Base-by-base conservation (phyloP, 1,140 invertebrate genomes). In the Armadillidium nasatum region DNA sequence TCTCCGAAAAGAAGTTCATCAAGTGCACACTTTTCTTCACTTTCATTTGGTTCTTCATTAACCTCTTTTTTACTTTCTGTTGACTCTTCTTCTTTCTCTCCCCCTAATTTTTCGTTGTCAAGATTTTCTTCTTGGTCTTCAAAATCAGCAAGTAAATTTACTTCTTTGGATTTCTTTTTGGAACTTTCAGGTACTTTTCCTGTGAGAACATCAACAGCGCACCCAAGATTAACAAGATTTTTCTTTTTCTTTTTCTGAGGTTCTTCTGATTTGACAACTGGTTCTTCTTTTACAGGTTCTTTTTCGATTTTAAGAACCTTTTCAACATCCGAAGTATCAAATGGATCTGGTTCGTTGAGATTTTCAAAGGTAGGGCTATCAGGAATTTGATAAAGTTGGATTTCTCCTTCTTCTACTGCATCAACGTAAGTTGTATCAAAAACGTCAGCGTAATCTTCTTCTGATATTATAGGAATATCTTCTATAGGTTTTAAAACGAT, bases 361-460 rank as follows among this genome's bases (percentile, higher is more conserved):
- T 92, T 88, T 44, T 91, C 87, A 2, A 89, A 69, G 0, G 82
- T 82, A 7, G 93, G 93, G 82, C 92, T 89, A 54, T 90, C 93
- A 4, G 94, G 93, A 73, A 95, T 93, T 80, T 94, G 93, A 9
- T 91, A 92, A 84, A 95, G 87, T 87, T 93, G 92, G 11, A 95
- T 88, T 83, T 94, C 92, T 76, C 92, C 93, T 72, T 91, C 90
- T 81, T 92, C 91, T 7, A 94, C 89, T 54, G 89, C 91, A 83
- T 95, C 93, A 13, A 95, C 89, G 81, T 93, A 95, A 0, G 91
- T 90, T 4, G 93, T 95, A 81, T 94, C 92, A 82, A 95, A 95
- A 73, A 94, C 92, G 82, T 94, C 87, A 75, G 91, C 90, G 71
- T 89, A 89, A 68, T 92, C 91, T 60, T 87, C 84, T 10, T 85